A percentile compares a stretch with the other conserved stretches of the same genome.
Evolutionary conservation across 1,140 invertebrate genomes (phyloP).

Genomic region (Tachypleus tridentatus): DNA sequence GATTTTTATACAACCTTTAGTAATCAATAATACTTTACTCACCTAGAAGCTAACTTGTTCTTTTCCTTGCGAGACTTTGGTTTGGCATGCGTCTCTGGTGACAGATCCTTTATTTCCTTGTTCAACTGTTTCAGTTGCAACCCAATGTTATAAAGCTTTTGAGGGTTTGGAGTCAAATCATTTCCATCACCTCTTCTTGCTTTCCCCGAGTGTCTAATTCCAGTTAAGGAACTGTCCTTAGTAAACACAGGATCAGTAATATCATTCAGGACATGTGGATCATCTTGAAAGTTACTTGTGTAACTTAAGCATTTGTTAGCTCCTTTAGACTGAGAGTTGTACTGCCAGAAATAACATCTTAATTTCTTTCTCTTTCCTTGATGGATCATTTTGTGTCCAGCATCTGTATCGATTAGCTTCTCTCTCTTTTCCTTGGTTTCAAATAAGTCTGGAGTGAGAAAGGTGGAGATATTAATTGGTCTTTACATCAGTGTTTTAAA

Average conservation of each 20-base stretch:
- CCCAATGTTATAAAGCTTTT: slow-evolving; percentile 79
- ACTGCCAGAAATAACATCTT: slow-evolving; percentile 86
- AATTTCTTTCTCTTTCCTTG: no score
- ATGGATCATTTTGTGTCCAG: slow-evolving; percentile 20
- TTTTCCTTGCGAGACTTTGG: slow-evolving; percentile 93
- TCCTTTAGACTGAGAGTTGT: slow-evolving; percentile 96
- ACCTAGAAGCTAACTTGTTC: slow-evolving; percentile 88
- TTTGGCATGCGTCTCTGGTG: slow-evolving; percentile 70
- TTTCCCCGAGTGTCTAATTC: slow-evolving; percentile 57
- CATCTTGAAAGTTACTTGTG: slow-evolving; percentile 26
- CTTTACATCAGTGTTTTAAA: no score
- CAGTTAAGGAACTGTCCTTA: slow-evolving; percentile 66
- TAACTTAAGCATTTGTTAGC: slow-evolving; percentile 42
- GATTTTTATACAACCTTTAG: no score
- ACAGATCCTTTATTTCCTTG: slow-evolving; percentile 86
- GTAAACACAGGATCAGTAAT: slow-evolving; percentile 88
- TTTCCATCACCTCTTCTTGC: slow-evolving; percentile 94
- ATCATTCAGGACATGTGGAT: slow-evolving; percentile 83
- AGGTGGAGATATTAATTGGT: no score
- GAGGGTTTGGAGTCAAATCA: slow-evolving; percentile 87
- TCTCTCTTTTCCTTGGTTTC: no score
- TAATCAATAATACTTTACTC: slow-evolving; percentile 9
- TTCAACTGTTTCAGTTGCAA: slow-evolving; percentile 86
- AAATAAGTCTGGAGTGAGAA: no score
- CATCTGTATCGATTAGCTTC: no score